A percentile compares a stretch with the other conserved stretches of the same genome.
phyloP scores from a whole-genome alignment of 2,113 vertebrate genomes.

The Baryphthengus martii region DNA sequence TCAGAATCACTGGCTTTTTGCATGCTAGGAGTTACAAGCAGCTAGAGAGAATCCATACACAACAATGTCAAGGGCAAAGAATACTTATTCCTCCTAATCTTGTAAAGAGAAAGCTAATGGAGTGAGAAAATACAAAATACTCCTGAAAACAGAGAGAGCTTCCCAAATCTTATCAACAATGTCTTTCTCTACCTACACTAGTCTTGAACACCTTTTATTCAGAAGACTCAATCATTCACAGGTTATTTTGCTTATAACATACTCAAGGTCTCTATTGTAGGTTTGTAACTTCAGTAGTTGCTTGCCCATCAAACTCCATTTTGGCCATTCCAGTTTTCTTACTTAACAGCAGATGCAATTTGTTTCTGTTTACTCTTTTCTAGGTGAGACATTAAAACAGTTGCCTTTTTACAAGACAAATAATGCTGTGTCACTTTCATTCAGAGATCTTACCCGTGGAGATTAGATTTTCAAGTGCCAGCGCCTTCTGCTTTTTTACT shows the following conservation, averaged over 20 bases:
- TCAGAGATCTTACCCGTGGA: conserved; percentile 78
- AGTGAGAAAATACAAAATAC: background rate
- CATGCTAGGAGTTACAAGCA: background rate
- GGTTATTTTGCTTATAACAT: background rate
- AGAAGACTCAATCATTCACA: background rate
- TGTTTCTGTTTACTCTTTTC: background rate
- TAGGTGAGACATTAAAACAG: background rate
- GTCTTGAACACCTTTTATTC: background rate
- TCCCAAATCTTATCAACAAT: background rate
- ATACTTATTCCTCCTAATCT: background rate
- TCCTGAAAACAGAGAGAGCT: background rate
- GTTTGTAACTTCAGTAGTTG: background rate
- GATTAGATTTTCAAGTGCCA: conserved; percentile 68
- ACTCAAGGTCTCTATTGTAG: background rate
- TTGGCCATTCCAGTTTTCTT: background rate
- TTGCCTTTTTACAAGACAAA: background rate
- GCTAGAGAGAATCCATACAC: background rate
- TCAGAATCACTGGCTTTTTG: background rate
- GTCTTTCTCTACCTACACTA: background rate
- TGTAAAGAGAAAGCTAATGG: background rate
- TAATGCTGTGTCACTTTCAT: background rate
- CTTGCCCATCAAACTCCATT: background rate
- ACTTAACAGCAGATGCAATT: background rate
- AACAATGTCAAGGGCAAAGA: background rate
- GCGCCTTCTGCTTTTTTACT: conserved; percentile 67